These are phyloP conservation scores for Calameuta idolon DNA, from an alignment of 2,888 invertebrate genomes.

Conservation along the genomic window DNA sequence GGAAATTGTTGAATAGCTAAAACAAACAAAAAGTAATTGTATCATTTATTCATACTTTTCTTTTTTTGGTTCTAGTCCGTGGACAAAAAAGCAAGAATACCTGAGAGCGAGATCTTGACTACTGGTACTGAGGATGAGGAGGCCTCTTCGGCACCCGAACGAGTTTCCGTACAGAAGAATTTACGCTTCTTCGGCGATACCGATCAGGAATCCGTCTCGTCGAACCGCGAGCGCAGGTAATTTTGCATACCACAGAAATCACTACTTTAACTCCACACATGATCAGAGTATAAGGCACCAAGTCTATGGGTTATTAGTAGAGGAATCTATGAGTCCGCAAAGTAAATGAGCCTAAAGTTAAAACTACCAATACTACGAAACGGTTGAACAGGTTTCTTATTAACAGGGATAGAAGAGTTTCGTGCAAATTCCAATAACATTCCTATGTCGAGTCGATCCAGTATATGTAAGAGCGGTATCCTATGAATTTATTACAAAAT, in stretches of 20 bases:
- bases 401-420: too few relatives aligned
- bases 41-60: slow-evolving; percentile 15
- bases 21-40: not conserved
- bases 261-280: not conserved
- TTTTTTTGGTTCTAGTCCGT: slow-evolving; percentile 48
- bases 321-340: too few relatives aligned
- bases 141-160: slow-evolving; percentile 60
- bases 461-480: not conserved
- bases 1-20: not conserved
- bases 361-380: too few relatives aligned
- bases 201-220: slow-evolving; percentile 76
- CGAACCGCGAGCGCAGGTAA: slow-evolving; percentile 60
- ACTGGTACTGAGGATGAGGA: slow-evolving; percentile 73
- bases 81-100: slow-evolving; percentile 62
- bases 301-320: too few relatives aligned
- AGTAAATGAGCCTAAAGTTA: too few relatives aligned
- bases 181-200: slow-evolving; percentile 88
- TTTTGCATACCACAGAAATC: slow-evolving; percentile 1
- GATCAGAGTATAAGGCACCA: not conserved
- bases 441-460: too few relatives aligned
- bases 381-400: too few relatives aligned
- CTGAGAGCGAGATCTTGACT: slow-evolving; percentile 64
- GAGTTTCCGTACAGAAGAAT: slow-evolving; percentile 71
- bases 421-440: too few relatives aligned
- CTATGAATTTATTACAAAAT: not conserved